These are phyloP conservation scores for Colostygia pectinataria DNA, from an alignment of 2,888 invertebrate genomes.

Conservation along the genomic window DNA sequence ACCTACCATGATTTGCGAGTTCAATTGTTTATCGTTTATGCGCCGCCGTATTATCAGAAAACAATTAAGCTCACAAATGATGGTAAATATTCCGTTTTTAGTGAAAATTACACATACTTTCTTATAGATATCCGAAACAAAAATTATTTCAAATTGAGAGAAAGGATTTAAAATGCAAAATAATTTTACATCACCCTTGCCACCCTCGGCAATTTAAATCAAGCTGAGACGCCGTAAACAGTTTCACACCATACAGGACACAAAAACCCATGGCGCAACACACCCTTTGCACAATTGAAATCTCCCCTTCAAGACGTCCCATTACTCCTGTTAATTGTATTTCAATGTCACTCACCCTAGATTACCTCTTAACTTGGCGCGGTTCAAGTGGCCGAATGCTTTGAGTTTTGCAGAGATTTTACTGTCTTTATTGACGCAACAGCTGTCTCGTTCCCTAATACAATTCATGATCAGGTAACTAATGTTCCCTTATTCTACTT, in stretches of 20 bases:
- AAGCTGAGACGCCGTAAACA: constrained; percentile 16
- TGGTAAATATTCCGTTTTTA: too few relatives aligned
- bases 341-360: constrained; percentile 28
- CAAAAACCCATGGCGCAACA: constrained; percentile 17
- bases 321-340: constrained; percentile 29
- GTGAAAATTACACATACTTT: too few relatives aligned
- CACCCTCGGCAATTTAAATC: constrained; percentile 17
- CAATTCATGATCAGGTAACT: too few relatives aligned
- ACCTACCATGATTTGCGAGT: too few relatives aligned
- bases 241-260: constrained; percentile 16
- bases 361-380: constrained; percentile 13
- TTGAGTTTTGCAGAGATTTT: constrained; percentile 3
- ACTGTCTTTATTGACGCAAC: not conserved
- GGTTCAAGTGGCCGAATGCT: not conserved
- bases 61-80: too few relatives aligned
- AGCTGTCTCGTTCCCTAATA: too few relatives aligned
- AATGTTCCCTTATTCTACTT: too few relatives aligned
- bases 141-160: too few relatives aligned
- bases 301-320: constrained; percentile 19
- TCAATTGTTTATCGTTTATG: too few relatives aligned
- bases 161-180: not conserved
- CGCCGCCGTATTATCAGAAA: too few relatives aligned
- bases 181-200: constrained; percentile 2
- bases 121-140: too few relatives aligned
- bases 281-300: constrained; percentile 24